These are phyloP conservation scores for Trichogramma dendrolimi DNA, from an alignment of 2,888 invertebrate species.

Conservation along the genomic window DNA sequence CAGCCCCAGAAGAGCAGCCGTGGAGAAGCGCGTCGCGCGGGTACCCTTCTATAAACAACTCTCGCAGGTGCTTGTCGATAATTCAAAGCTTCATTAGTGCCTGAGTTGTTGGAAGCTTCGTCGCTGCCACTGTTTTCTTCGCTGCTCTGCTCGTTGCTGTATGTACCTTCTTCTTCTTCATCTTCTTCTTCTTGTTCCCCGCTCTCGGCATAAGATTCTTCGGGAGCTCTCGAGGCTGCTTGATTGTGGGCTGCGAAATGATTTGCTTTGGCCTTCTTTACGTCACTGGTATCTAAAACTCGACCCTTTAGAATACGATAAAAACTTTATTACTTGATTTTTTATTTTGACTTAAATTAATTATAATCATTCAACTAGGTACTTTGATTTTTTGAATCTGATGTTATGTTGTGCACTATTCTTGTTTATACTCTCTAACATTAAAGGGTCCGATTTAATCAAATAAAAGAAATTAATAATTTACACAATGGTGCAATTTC, in stretches of 20 bases:
- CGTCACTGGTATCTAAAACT: constrained; percentile 41
- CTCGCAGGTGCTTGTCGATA: no score
- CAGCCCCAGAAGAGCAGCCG: background rate
- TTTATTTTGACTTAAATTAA: background rate
- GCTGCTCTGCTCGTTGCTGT: constrained; percentile 6
- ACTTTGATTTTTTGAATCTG: no score
- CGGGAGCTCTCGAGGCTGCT: constrained; percentile 25
- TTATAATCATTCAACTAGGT: no score
- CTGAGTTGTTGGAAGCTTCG: background rate
- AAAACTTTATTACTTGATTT: background rate
- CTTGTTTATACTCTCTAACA: no score
- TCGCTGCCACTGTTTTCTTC: constrained; percentile 1
- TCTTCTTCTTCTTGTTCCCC: background rate
- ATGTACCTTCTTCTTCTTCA: no score
- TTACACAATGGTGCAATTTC: no score
- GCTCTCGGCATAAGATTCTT: constrained; percentile 19
- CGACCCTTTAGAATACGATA: constrained; percentile 27
- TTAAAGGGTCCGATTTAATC: no score
- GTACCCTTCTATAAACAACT: no score
- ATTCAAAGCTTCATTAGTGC: no score
- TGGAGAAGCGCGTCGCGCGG: background rate
- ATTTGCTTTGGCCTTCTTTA: constrained; percentile 40
- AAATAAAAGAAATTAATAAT: no score
- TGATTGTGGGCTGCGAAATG: constrained; percentile 31
- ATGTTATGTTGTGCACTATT: no score